phyloP scores from a whole-genome alignment of 2,797 vertebrate species.

The Antennarius maculatus region DNA sequence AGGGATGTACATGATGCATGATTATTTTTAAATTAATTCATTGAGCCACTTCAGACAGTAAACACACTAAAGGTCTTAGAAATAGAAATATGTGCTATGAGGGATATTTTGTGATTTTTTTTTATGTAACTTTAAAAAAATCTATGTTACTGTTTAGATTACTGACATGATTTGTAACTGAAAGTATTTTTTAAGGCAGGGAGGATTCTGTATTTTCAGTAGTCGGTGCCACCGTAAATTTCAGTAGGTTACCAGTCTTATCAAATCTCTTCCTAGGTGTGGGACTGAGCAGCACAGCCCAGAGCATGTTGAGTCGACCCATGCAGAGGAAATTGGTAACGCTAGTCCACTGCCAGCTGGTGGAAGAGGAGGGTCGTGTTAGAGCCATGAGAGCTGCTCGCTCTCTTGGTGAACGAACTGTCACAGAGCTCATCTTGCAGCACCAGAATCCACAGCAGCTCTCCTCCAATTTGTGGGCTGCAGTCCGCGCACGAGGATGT shows the following conservation, averaged over 20 bases:
- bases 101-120: neutral
- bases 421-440: constrained; percentile 98
- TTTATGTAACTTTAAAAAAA: neutral
- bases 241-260: neutral
- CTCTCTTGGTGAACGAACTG: constrained; percentile 95
- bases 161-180: too few relatives aligned
- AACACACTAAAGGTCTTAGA: neutral
- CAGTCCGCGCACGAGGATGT: constrained; percentile 95
- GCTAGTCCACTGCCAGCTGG: constrained; percentile 96
- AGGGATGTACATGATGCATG: too few relatives aligned
- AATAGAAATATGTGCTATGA: neutral
- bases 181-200: too few relatives aligned
- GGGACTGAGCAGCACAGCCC: constrained; percentile 93
- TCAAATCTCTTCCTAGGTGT: constrained; percentile 82
- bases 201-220: neutral
- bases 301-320: constrained; percentile 96
- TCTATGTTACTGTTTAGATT: neutral
- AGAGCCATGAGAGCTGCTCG: constrained; percentile 98
- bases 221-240: neutral
- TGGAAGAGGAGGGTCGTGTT: constrained; percentile 97
- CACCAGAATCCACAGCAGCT: constrained; percentile 99
- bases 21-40: too few relatives aligned
- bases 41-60: too few relatives aligned
- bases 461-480: constrained; percentile 98
- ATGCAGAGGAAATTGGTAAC: constrained; percentile 99